These are phyloP conservation scores for Otus sunia DNA, from an alignment of 2,113 vertebrate species.

Conservation along the genomic window DNA sequence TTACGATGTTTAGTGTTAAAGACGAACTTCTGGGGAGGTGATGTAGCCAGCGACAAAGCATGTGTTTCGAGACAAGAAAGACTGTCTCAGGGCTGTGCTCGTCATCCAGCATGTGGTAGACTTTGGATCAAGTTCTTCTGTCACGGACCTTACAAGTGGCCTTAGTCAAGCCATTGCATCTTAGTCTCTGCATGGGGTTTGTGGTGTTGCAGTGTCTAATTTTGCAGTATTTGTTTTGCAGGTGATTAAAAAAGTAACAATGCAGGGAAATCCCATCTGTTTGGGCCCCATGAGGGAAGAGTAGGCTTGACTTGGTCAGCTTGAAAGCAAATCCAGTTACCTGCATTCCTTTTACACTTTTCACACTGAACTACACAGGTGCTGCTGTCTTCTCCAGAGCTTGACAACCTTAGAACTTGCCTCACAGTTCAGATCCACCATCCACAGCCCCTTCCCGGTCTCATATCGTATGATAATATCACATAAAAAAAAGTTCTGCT, in stretches of 20 bases:
- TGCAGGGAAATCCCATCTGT: not conserved
- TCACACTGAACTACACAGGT: not conserved
- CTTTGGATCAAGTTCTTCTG: not conserved
- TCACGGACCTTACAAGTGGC: not conserved
- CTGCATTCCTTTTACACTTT: not conserved
- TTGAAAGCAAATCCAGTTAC: not conserved
- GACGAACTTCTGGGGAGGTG: slow-evolving; percentile 43
- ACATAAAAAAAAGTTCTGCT: not conserved
- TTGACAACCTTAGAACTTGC: not conserved
- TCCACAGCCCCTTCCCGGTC: not conserved
- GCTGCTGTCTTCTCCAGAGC: not conserved
- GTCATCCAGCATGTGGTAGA: not conserved
- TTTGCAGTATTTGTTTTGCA: not conserved
- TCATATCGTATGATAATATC: not conserved
- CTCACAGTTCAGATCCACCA: not conserved
- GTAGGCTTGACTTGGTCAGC: not conserved
- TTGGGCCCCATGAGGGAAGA: not conserved
- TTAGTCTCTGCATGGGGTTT: not conserved
- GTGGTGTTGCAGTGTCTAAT: not conserved
- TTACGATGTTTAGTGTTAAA: slow-evolving; percentile 59
- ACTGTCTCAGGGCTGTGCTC: not conserved
- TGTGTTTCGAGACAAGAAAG: not conserved
- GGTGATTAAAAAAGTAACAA: not conserved
- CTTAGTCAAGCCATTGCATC: fast-evolving
- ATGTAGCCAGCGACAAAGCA: not conserved